Evolutionary conservation across 2,797 vertebrate species (phyloP), one percentile per base, ranked within the genome.

Genomic region (Clarias pachynema): DNA sequence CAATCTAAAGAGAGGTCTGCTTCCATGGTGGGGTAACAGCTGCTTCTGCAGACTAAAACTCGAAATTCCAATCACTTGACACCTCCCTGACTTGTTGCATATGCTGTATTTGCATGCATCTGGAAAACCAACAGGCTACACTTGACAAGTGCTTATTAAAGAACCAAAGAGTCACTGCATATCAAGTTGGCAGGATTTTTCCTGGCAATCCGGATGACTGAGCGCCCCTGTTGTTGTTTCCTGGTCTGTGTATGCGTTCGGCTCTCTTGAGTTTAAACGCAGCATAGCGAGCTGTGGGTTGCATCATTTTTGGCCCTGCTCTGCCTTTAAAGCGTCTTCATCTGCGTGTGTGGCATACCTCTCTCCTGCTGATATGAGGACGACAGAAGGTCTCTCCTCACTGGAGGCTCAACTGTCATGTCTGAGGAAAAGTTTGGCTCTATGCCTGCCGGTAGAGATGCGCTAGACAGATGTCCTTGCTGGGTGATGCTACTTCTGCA

Each of bases 321-420:
- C 74, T 86, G 82, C 84, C 78, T 86, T 86, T 86, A 88, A 85
- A 85, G 69, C 83, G 53, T 91, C 89, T 93, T 91, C 86, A 90
- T 90, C 82, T 74, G 69, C 79, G 49, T 26, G 83, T 84, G 83
- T 80, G 86, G 82, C 68, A 86, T 86, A 85, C 89, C 85, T 90
- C 85, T 91, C 87, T 57, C 63, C 86, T 87, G 89, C 91, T 92
- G 89, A 91, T 89, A 82, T 63, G 31, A 86, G 87, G 68, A 91
- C 90, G 93, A 91, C 90, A 92, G 92, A 91, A 90, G 92, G 89
- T 88, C 91, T 84, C 81, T 91, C 82, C 91, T 90, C 89, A 92
- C 88, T 87, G 81, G 91, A 90, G 89, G 89, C 90, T 89, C 85
- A 91, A 89, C 89, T 93, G 93, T 92, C 93, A 93, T 86, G 88